A percentile compares a stretch with the other conserved stretches of the same genome.
These are phyloP conservation scores for Tipula vernalis DNA, from an alignment of 2,888 invertebrate species.

Conservation along the genomic window DNA sequence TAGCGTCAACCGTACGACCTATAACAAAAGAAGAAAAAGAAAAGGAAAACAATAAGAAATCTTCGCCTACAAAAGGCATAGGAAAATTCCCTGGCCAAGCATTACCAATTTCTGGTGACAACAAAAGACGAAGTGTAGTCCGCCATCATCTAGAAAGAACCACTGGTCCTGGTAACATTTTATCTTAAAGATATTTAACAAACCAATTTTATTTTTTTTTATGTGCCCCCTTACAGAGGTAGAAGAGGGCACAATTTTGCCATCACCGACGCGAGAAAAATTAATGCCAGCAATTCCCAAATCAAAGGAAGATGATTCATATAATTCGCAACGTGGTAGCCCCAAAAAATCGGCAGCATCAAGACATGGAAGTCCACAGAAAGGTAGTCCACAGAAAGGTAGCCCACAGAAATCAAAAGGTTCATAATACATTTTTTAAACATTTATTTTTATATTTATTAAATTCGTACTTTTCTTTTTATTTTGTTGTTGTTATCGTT, in stretches of 20 bases:
- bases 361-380: constrained; percentile 37
- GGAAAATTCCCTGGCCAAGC: constrained; percentile 42
- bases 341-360: constrained; percentile 35
- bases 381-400: constrained; percentile 40
- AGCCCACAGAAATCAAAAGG: constrained; percentile 41
- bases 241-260: constrained; percentile 52
- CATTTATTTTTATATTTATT: not conserved
- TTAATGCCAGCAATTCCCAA: constrained; percentile 50
- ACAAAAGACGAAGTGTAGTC: constrained; percentile 42
- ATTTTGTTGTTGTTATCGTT: not conserved
- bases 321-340: constrained; percentile 31
- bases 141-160: constrained; percentile 59
- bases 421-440: constrained; percentile 16
- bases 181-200: not conserved
- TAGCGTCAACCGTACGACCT: constrained; percentile 70
- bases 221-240: constrained; percentile 28
- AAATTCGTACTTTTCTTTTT: not conserved
- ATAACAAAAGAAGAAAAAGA: constrained; percentile 78
- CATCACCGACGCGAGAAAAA: constrained; percentile 58
- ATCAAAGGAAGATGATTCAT: constrained; percentile 29
- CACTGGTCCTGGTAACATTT: constrained; percentile 49
- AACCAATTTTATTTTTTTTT: too few relatives aligned
- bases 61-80: constrained; percentile 50
- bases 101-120: constrained; percentile 40
- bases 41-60: constrained; percentile 70